Base-by-base conservation (phyloP, 2,888 invertebrate species). In the Stictocephala bisonia region DNA sequence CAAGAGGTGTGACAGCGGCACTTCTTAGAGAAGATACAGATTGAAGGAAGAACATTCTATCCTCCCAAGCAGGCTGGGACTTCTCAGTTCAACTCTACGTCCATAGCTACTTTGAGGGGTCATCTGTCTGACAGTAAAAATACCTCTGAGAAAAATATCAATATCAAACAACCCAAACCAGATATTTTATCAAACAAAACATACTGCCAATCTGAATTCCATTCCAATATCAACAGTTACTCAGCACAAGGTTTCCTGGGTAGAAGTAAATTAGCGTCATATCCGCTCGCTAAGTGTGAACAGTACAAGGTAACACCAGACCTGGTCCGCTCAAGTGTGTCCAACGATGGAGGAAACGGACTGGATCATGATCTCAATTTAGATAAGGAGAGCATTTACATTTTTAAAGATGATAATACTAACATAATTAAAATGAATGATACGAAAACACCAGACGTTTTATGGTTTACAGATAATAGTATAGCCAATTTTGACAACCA, bases 1-100 rank as follows among this genome's bases (percentile, higher is more conserved):
- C 94, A 95, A 86, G 96, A 97, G 86, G 95, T 96, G 92, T 95
- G 95, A 95, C 94, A 89, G 58, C 68, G 60, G 31, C 44, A 60
- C 48, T 48, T 24, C 22, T 24, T 56, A 40, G 70, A 70, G 27
- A 56, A 70, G 44, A 22, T 56, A 31, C 40, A 70, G 40, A 40
- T 56, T 41, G 70, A 70, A 24, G 70, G 50, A 69, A 72, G 71
- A 69, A 77, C 71, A 50, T 77, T n/a, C 76, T 74, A 29, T 56
- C 72, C 24, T 15, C 60, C 18, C 50, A 74, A 58, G 70, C 71
- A 53, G 51, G 60, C 51, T 20, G 51, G 71, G 13, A 56, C 60
- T 15, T 56, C 58, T 60, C 18, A 44, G 41, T 69, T 75, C 58
- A 66, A 58, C 27, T 51, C 58, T 26, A 40, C 64, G 11, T 48